A percentile compares a stretch with the other conserved stretches of the same genome.
phyloP scores from a whole-genome alignment of 2,888 invertebrate species.

The Folsomia candida region DNA sequence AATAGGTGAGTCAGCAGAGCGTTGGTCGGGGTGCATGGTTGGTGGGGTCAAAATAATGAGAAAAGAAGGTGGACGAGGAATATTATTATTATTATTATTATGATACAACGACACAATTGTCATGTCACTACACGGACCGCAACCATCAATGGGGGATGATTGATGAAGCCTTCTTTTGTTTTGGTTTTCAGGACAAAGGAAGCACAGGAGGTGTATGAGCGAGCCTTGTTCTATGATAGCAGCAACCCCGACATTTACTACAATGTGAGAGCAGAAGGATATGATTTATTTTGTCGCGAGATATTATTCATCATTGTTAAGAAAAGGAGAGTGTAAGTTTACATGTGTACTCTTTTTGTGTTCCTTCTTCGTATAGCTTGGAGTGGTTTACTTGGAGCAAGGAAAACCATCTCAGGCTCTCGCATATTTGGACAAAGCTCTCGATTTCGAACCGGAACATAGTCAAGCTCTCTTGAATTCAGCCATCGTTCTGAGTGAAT shows the following conservation, averaged over 20 bases:
- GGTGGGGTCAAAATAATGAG: too few species aligned
- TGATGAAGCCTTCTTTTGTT: conserved; percentile 15
- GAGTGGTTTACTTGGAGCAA: conserved; percentile 90
- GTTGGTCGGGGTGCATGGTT: too few species aligned
- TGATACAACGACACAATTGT: too few species aligned
- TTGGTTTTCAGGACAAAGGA: conserved; percentile 69
- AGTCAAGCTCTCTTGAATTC: conserved; percentile 92
- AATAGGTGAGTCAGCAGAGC: conserved; percentile 64
- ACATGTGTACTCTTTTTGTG: conserved; percentile 1
- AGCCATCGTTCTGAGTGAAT: conserved; percentile 74
- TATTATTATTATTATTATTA: too few species aligned
- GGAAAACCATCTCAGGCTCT: conserved; percentile 86
- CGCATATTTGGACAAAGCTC: conserved; percentile 86
- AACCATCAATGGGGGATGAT: too few species aligned
- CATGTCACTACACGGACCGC: too few species aligned
- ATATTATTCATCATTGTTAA: too few species aligned
- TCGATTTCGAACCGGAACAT: conserved; percentile 89
- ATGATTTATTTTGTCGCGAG: too few species aligned
- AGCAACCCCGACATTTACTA: conserved; percentile 93
- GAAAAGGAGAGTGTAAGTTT: not conserved
- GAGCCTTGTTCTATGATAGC: conserved; percentile 86
- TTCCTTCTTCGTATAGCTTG: conserved; percentile 65
- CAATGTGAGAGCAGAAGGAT: conserved; percentile 72
- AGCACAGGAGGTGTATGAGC: conserved; percentile 90
- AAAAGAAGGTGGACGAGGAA: too few species aligned